Percentiles rank a stretch among this genome's conserved stretches.
phyloP scores from a whole-genome alignment of 2,888 invertebrate species.

The Volucella bombylans region DNA sequence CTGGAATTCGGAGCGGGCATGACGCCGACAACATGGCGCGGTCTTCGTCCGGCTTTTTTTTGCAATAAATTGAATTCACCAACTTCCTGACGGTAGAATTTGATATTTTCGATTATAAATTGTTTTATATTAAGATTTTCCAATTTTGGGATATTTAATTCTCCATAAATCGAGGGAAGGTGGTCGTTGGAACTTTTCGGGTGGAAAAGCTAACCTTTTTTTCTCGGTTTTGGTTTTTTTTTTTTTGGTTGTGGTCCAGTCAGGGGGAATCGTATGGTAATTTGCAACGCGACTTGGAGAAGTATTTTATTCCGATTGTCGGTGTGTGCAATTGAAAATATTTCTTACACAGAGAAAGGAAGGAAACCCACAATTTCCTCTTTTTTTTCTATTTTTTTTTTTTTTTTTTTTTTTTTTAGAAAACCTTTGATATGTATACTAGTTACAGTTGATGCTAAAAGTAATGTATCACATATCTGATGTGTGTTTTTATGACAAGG shows the following conservation, averaged over 20 bases:
- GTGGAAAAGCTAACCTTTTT: conserved; percentile 36
- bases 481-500: background rate
- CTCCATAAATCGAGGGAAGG: too few species aligned
- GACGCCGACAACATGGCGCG: conserved; percentile 79
- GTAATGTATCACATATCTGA: conserved; percentile 22
- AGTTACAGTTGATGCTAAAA: conserved; percentile 58
- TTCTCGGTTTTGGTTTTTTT: conserved; percentile 3
- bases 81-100: background rate
- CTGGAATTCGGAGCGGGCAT: conserved; percentile 71
- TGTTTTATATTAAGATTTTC: too few species aligned
- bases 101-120: background rate
- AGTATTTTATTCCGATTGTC: background rate
- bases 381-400: too few species aligned
- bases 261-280: background rate
- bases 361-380: conserved; percentile 11
- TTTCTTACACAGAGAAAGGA: background rate
- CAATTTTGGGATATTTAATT: too few species aligned
- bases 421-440: conserved; percentile 56
- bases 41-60: conserved; percentile 67
- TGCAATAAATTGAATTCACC: conserved; percentile 25
- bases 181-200: background rate
- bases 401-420: background rate
- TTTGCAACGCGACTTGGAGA: conserved; percentile 18
- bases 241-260: background rate
- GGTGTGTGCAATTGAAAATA: background rate